Conservation (phyloP, 2,888 invertebrate species). For the Kryphioiulus occultus region DNA sequence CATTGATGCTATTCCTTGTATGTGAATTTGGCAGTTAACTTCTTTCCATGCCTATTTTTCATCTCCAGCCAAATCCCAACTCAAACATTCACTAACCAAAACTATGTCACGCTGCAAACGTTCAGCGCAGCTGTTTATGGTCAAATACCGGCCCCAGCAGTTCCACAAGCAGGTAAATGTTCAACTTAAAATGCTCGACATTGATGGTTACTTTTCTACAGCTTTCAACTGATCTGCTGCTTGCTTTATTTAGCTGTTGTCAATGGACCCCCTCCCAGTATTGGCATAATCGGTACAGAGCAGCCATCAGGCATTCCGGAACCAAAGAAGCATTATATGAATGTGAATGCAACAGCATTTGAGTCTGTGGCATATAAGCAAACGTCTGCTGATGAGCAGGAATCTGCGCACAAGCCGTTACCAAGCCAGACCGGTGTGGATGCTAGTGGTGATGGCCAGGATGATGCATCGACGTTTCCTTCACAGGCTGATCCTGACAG, state of each 20-base stretch:
- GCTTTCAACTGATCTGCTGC: not conserved
- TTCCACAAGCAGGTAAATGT: conserved; percentile 41
- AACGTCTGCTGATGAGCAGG: not conserved
- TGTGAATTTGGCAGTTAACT: too few relatives aligned
- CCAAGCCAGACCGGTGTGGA: conserved; percentile 35
- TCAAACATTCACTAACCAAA: conserved; percentile 87
- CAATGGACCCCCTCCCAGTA: not conserved
- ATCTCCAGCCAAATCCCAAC: conserved; percentile 70
- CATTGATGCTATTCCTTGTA: too few relatives aligned
- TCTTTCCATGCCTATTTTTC: too few relatives aligned
- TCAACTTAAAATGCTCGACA: not conserved
- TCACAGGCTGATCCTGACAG: conserved; percentile 35
- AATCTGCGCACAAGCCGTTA: not conserved
- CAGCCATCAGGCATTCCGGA: conserved; percentile 46
- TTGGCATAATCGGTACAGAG: not conserved
- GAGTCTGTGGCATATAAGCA: conserved; percentile 51
- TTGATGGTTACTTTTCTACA: not conserved
- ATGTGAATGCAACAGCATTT: conserved; percentile 53
- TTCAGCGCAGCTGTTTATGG: conserved; percentile 43
- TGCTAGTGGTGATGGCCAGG: not conserved
- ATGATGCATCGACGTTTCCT: not conserved
- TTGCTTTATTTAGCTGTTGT: conserved; percentile 15
- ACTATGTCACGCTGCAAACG: conserved; percentile 66
- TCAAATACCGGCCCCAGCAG: conserved; percentile 39
- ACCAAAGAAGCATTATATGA: conserved; percentile 54